Evolutionary conservation across 2,888 invertebrate genomes (phyloP), one percentile per base, ranked within the genome.

Genomic region (Calephelis perditalis): DNA sequence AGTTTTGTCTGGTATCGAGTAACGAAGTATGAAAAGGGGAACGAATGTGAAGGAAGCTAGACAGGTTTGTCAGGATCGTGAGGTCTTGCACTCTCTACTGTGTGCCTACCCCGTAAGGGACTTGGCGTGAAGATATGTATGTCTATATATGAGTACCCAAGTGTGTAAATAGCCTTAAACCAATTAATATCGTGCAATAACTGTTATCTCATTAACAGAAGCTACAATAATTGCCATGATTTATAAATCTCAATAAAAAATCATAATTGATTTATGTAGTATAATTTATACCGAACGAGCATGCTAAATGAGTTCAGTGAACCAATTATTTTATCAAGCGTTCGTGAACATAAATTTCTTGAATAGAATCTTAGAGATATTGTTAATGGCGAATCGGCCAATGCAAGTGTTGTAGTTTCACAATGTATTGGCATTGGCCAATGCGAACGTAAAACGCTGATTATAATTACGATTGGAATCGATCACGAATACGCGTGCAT

Each of bases 371-470:
- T 49, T 59, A 60, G 61, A 66, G 61, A 66, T 64, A 66, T 64
- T 63, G 61, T 59, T 66, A 58, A 66, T 59, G 55, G 54, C 60
- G 49, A 62, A 64, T 44, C 60, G 57, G 9, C 56, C 60, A 65
- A 65, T 65, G 65, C 63, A 65, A 62, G 62, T 63, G 58, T 60
- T 56, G 60, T 64, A 59, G 62, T 61, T 56, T 62, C 63, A 62
- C 62, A 62, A 65, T 63, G 64, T 62, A 65, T 62, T 62, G 59
- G 62, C 60, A 58, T 59, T 62, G 59, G 64, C 62, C 64, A 63
- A 69, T 68, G 68, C 66, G 63, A 66, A 62, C 47, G 65, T 63
- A 67, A 67, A 68, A 63, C 58, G 56, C 52, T 60, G 69, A 69
- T 67, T 66, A 65, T 46, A 64, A 65, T 67, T 65, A 62, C 56